phyloP scores from a whole-genome alignment of 2,113 vertebrate genomes.

The Muntiacus reevesi region DNA sequence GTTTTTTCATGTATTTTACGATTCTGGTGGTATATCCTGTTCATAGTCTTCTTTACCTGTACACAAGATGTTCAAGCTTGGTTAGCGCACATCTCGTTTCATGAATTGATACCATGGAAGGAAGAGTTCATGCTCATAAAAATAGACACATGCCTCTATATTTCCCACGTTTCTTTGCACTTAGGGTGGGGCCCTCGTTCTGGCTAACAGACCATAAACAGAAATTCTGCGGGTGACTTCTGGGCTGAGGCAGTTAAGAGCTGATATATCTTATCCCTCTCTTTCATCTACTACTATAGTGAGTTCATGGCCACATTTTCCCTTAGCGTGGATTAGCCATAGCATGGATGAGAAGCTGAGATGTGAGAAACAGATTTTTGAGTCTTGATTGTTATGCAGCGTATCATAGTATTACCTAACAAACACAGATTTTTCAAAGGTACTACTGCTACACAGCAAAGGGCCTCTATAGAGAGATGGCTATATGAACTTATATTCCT shows the following conservation, averaged over 20 bases:
- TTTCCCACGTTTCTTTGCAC: background rate
- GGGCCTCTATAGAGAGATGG: background rate
- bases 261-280: background rate
- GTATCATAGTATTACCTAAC: background rate
- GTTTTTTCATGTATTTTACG: constrained; percentile 92
- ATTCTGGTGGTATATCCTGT: constrained; percentile 97
- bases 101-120: background rate
- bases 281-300: background rate
- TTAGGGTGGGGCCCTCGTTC: background rate
- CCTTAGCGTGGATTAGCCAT: background rate
- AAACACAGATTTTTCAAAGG: background rate
- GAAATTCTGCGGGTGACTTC: background rate
- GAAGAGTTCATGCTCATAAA: background rate
- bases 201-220: background rate
- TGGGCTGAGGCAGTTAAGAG: background rate
- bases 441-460: background rate
- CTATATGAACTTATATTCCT: background rate
- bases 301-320: background rate
- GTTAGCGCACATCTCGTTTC: background rate
- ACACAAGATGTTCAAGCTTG: constrained; percentile 5
- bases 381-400: background rate
- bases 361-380: background rate
- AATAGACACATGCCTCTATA: background rate
- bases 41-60: constrained; percentile 92
- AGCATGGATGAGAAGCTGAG: background rate